Evolutionary conservation across 2,113 vertebrate genomes (phyloP).

Genomic region (Cyrtonyx montezumae): DNA sequence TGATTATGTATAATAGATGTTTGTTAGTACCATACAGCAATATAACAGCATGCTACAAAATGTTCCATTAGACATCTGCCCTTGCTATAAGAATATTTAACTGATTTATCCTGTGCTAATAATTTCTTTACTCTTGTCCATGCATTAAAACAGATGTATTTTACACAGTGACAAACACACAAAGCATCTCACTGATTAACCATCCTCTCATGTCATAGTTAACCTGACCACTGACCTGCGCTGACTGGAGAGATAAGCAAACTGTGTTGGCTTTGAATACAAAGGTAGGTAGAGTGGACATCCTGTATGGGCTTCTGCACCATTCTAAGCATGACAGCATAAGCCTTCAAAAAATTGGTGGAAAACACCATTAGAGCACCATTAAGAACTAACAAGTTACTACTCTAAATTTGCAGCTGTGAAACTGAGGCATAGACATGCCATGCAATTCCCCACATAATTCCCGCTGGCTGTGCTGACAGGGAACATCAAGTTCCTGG

Average conservation of each 20-base stretch:
- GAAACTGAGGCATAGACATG: not conserved
- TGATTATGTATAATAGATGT: not conserved
- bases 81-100: conserved; percentile 8
- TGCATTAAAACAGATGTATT: conserved; percentile 24
- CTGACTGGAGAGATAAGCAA: not conserved
- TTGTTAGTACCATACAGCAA: not conserved
- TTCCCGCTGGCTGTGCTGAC: not conserved
- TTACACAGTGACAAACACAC: not conserved
- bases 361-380: not conserved
- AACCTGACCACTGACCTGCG: not conserved
- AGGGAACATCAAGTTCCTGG: not conserved
- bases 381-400: not conserved
- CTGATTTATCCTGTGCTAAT: not conserved
- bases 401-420: not conserved
- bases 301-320: not conserved
- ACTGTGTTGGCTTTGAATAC: not conserved
- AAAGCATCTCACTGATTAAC: conserved; percentile 2
- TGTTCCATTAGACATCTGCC: not conserved
- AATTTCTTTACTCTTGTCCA: not conserved
- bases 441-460: not conserved
- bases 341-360: not conserved
- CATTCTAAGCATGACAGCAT: not conserved
- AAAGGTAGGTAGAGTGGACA: not conserved
- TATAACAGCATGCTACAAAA: not conserved
- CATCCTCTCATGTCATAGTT: not conserved